Evolutionary conservation across 2,113 vertebrate genomes (phyloP).

Genomic region (Elephantulus edwardii): DNA sequence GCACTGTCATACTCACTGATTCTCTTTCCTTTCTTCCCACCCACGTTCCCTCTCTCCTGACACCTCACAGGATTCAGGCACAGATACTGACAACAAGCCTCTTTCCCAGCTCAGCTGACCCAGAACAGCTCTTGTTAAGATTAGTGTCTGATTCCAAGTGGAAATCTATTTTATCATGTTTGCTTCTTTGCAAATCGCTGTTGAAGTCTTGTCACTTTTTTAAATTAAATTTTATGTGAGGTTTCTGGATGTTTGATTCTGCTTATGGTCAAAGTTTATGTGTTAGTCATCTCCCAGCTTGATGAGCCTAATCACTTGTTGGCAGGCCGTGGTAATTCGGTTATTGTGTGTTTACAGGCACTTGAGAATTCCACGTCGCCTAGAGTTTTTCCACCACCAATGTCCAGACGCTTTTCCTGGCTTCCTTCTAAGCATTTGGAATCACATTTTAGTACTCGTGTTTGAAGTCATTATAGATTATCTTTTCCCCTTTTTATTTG

Average conservation of each 20-base stretch:
- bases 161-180: not conserved
- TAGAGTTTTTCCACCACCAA: slow-evolving; percentile 40
- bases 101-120: not conserved
- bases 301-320: not conserved
- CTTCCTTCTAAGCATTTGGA: not conserved
- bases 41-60: too few relatives aligned
- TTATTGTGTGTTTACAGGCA: slow-evolving; percentile 37
- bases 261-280: not conserved
- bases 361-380: slow-evolving; percentile 21
- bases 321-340: slow-evolving; percentile 6
- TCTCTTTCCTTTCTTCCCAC: too few relatives aligned
- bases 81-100: not conserved
- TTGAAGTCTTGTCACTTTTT: slow-evolving; percentile 38
- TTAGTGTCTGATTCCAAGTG: not conserved
- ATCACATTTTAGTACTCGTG: not conserved
- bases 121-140: not conserved
- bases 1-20: too few relatives aligned
- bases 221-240: slow-evolving; percentile 32
- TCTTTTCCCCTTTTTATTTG: slow-evolving; percentile 30
- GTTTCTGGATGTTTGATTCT: not conserved
- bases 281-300: not conserved
- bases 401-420: slow-evolving; percentile 35
- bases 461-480: not conserved
- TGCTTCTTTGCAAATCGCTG: not conserved
- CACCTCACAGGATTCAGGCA: not conserved